phyloP scores from a whole-genome alignment of 2,113 vertebrate species.

The Saccopteryx leptura region DNA sequence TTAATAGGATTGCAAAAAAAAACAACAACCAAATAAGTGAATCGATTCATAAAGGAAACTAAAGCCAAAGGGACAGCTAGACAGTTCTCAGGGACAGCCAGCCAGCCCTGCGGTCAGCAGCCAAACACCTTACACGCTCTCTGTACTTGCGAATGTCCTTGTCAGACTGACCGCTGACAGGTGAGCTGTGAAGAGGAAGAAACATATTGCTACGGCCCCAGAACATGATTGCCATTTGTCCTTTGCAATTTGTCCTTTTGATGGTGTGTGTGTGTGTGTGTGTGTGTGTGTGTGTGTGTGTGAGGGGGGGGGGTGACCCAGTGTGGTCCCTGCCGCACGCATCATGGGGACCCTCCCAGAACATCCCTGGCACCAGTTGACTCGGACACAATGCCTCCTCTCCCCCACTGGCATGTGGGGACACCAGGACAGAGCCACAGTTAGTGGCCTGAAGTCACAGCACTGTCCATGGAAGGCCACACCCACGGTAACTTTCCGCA shows the following conservation, averaged over 20 bases:
- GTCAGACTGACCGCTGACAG: constrained; percentile 52
- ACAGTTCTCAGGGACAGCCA: neutral
- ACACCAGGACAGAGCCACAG: neutral
- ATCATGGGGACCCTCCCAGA: neutral
- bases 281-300: too few relatives aligned
- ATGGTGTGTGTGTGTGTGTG: neutral
- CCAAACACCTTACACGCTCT: neutral
- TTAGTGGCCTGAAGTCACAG: neutral
- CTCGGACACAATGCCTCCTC: rapidly evolving
- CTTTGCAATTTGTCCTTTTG: neutral
- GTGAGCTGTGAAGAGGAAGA: constrained; percentile 2
- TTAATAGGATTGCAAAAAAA: neutral
- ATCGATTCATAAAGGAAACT: constrained; percentile 8
- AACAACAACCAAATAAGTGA: neutral
- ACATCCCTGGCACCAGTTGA: rapidly evolving
- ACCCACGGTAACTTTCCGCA: neutral
- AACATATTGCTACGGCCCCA: neutral
- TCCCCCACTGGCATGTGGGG: rapidly evolving
- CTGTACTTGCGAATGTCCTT: neutral
- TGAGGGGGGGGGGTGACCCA: neutral
- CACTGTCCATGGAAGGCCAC: neutral
- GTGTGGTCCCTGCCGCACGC: neutral
- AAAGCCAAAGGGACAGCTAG: neutral
- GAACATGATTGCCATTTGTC: neutral
- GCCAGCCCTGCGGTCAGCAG: neutral